phyloP scores from a whole-genome alignment of 2,797 vertebrate genomes.

The Rhinatrema bivittatum region DNA sequence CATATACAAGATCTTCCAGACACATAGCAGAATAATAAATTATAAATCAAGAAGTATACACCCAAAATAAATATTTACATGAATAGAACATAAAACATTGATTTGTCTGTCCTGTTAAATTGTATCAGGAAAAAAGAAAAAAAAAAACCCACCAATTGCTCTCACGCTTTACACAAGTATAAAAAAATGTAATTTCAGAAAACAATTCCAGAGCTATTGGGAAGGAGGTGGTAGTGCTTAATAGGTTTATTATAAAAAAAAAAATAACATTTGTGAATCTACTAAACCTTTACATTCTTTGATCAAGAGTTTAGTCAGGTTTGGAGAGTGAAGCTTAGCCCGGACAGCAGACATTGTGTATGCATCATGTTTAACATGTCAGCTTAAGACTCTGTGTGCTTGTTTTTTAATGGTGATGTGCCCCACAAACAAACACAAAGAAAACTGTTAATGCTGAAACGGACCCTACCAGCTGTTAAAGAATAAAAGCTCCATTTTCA shows the following conservation, averaged over 20 bases:
- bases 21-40: slow-evolving; percentile 47
- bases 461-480: slow-evolving; percentile 12
- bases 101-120: slow-evolving; percentile 46
- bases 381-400: too few relatives aligned
- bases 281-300: slow-evolving; percentile 25
- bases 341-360: too few relatives aligned
- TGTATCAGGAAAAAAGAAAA: slow-evolving; percentile 21
- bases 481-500: slow-evolving; percentile 2
- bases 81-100: slow-evolving; percentile 58
- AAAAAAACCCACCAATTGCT: slow-evolving; percentile 46
- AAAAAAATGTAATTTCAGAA: slow-evolving; percentile 19
- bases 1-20: slow-evolving; percentile 45
- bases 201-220: slow-evolving; percentile 10
- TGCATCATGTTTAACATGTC: slow-evolving; percentile 2
- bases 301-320: slow-evolving; percentile 26
- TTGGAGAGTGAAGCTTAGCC: neutral
- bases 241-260: slow-evolving; percentile 45
- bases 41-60: slow-evolving; percentile 57
- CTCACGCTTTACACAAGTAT: too few relatives aligned
- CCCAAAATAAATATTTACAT: slow-evolving; percentile 62
- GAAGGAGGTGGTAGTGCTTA: slow-evolving; percentile 17
- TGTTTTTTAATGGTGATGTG: slow-evolving; percentile 4
- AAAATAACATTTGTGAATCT: slow-evolving; percentile 28
- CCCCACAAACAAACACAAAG: neutral
- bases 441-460: slow-evolving; percentile 22